Base-by-base conservation (phyloP, 2,888 invertebrate species). In the Ochropleura plecta region DNA sequence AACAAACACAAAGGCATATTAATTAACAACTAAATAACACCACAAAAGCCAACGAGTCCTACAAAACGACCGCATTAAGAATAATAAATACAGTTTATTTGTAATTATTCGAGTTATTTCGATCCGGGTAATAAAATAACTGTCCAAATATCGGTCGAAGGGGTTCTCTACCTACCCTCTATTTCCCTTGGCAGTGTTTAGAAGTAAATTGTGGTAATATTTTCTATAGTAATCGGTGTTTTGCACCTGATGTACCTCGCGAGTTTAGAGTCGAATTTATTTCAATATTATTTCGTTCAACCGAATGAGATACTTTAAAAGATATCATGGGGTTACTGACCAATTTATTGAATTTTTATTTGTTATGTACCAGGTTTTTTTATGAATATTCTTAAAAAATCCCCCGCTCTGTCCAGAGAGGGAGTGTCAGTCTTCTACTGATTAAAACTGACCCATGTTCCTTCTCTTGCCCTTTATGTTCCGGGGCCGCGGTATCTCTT, bases 181-280 rank as follows among this genome's bases (percentile, higher is more conserved):
- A 81, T 85, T 84, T 86, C 91, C 91, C 91, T 83, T 74, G 90
- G 87, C 84, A 83, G 90, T 88, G 78, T 90, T 92, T 91, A 85
- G 81, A 78, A 85, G 88, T 86, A 89, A 90, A 90, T 89, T 86
- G 84, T 82, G 80, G 88, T 82, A 81, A 88, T 91, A 91, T 89
- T 92, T 91, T 88, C 84, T 79, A 81, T 86, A 88, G 79, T 90
- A 91, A 91, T 90, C 87, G 89, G 76, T 79, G 81, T 85, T 87
- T 91, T 85, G 86, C 92, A 92, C 91, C 90, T 92, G 92, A 85
- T 85, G 81, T 79, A 70, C 65, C 51, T 48, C 55, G 30, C 53
- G 40, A 60, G 76, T 74, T 82, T 70, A 77, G 53, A 76, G 65
- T 59, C 59, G 51, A 81, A 76, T 87, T 83, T 70, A 71, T 87